These are phyloP conservation scores for Amiota mariae DNA, from an alignment of 2,888 invertebrate species.

Conservation along the genomic window DNA sequence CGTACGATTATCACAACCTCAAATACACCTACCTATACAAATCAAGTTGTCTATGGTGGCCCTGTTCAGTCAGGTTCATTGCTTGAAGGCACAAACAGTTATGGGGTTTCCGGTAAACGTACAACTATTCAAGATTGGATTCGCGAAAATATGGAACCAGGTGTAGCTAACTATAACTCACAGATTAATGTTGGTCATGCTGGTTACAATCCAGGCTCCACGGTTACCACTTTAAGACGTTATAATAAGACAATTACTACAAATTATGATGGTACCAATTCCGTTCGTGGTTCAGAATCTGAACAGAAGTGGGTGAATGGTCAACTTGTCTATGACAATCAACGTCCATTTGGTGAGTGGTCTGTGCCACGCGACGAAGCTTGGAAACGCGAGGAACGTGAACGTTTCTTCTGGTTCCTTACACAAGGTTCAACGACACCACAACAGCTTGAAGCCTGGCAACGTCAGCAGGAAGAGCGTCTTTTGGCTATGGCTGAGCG, in stretches of 20 bases:
- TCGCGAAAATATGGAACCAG: constrained; percentile 60
- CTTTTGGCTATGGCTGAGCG: constrained; percentile 62
- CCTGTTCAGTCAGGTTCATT: constrained; percentile 35
- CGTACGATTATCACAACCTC: constrained; percentile 53
- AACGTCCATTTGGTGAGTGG: constrained; percentile 65
- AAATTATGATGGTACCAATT: constrained; percentile 62
- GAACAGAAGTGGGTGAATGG: constrained; percentile 70
- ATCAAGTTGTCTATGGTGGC: constrained; percentile 37
- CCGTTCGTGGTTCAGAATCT: constrained; percentile 64
- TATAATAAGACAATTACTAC: constrained; percentile 66
- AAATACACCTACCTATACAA: constrained; percentile 44
- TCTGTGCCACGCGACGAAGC: constrained; percentile 63
- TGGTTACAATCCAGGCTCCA: constrained; percentile 47
- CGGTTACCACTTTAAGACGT: constrained; percentile 57
- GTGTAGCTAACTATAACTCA: constrained; percentile 67
- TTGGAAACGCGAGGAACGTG: constrained; percentile 71
- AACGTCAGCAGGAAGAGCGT: constrained; percentile 69
- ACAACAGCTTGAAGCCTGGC: constrained; percentile 66
- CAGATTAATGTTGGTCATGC: constrained; percentile 56
- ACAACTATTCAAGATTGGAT: constrained; percentile 63
- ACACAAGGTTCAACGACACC: constrained; percentile 50
- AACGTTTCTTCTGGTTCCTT: constrained; percentile 70
- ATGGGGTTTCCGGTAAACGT: too few species aligned
- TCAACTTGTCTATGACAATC: constrained; percentile 63
- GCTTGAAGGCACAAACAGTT: constrained; percentile 42